These are phyloP conservation scores for Cerastoderma edule DNA, from an alignment of 2,888 invertebrate genomes.

Conservation along the genomic window DNA sequence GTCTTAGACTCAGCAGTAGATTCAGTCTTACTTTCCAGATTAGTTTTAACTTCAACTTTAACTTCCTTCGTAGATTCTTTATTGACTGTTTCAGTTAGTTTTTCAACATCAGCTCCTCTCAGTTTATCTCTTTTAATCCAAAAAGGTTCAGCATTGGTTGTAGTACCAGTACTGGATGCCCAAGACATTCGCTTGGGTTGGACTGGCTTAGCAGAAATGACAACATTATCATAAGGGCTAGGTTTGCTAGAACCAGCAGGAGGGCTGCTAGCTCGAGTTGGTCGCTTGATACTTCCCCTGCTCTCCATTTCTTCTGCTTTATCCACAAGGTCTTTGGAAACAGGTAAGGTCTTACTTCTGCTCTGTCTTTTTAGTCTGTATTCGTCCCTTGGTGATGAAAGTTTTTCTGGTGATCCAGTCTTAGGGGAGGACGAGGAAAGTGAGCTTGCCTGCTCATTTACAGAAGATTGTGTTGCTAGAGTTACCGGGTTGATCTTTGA, in stretches of 20 bases:
- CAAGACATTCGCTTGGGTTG: slow-evolving; percentile 55
- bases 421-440: no score
- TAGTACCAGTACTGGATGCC: slow-evolving; percentile 43
- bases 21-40: not conserved
- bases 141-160: slow-evolving; percentile 52
- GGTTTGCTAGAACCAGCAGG: slow-evolving; percentile 24
- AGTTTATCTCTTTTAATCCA: slow-evolving; percentile 62
- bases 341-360: slow-evolving; percentile 76
- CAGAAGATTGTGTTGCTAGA: not conserved
- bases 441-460: no score
- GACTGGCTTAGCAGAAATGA: slow-evolving; percentile 28
- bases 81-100: slow-evolving; percentile 38
- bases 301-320: slow-evolving; percentile 45
- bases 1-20: not conserved
- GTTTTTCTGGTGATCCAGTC: slow-evolving; percentile 54
- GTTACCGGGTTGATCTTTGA: not conserved
- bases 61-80: slow-evolving; percentile 54
- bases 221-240: slow-evolving; percentile 58
- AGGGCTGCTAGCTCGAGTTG: slow-evolving; percentile 40
- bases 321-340: slow-evolving; percentile 61
- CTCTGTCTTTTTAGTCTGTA: slow-evolving; percentile 69
- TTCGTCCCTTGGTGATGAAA: slow-evolving; percentile 73
- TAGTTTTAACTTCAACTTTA: slow-evolving; percentile 32
- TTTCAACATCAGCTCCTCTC: slow-evolving; percentile 51
- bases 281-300: not conserved